Evolutionary conservation across 2,113 vertebrate species (phyloP), one percentile per base, ranked within the genome.

Genomic region (Micronisus gabar): DNA sequence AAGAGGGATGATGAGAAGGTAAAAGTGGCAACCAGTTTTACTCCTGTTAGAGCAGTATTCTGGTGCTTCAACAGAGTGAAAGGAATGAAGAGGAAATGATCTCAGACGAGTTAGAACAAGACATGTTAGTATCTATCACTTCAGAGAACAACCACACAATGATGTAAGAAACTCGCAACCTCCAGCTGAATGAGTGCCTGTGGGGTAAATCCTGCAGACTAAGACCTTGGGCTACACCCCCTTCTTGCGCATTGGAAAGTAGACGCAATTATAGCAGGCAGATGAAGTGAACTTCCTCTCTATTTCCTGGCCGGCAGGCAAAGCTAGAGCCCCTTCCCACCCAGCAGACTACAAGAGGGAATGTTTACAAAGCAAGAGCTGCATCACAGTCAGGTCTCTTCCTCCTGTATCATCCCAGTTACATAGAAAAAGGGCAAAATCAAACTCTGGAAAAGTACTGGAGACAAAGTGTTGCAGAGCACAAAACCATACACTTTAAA

Each of bases 221-320:
- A 47, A 71, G 30, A 12, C 43, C 14, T 13, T 29, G 74, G 74
- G 62, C 53, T 85, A 10, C 66, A 65, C 6, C 8, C 14, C 16
- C 40, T 81, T 30, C 86, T 58, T 29, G 40, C 1, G 10, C 26
- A 0, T 0, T 40, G 84, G 56, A 13, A 75, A 70, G 55, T 0
- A 34, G 59, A 58, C 29, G 45, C 41, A 45, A 1, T 26, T 66
- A 4, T 2, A 43, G 36, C 2, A 52, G 36, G 63, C 40, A 41
- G 23, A 23, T 50, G 66, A 30, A 65, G 34, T 25, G 71, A 90
- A 62, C 36, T 84, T 87, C 50, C 71, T 65, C 82, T 79, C 22
- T 3, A 0, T 32, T 63, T 30, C 59, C 65, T n/a, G 56, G 58
- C 58, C 7, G 5, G 67, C 45, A 71, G 88, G 48, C 79, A 36